Percentiles rank a stretch among this genome's conserved stretches.
Conservation (phyloP, 2,113 vertebrate genomes). For the Megaceryle maxima region DNA sequence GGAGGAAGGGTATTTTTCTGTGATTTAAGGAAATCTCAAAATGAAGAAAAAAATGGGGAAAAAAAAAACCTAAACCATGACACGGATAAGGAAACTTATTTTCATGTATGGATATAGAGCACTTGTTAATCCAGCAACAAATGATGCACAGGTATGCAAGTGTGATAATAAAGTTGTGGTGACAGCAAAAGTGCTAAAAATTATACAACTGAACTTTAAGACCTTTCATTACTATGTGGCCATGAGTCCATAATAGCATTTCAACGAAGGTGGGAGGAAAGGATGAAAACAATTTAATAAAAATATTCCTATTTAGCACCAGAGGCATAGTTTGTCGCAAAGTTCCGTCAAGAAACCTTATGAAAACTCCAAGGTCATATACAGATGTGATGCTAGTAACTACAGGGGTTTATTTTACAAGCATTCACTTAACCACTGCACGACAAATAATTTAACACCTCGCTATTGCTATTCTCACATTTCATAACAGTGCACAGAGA, state of each 20-base stretch:
- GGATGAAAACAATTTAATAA: neutral
- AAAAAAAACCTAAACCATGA: neutral
- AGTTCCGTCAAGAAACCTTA: neutral
- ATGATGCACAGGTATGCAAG: neutral
- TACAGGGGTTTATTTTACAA: constrained; percentile 49
- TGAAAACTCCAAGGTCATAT: neutral
- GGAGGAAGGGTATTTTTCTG: neutral
- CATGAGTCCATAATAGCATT: neutral
- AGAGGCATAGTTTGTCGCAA: neutral
- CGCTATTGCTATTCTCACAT: constrained; percentile 19
- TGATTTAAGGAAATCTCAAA: neutral
- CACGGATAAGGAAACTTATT: neutral
- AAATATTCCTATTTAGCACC: neutral
- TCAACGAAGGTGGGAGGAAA: neutral
- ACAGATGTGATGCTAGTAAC: neutral
- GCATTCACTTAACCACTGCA: constrained; percentile 21
- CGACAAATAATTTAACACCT: constrained; percentile 58
- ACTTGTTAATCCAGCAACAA: neutral
- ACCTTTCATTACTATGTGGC: neutral
- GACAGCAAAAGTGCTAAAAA: neutral
- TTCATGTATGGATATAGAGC: neutral
- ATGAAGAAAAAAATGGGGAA: neutral
- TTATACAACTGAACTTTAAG: neutral
- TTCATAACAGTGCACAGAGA: constrained; percentile 32
- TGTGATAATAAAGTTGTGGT: neutral